phyloP scores from a whole-genome alignment of 2,888 invertebrate genomes.

The Pheosia gnoma region DNA sequence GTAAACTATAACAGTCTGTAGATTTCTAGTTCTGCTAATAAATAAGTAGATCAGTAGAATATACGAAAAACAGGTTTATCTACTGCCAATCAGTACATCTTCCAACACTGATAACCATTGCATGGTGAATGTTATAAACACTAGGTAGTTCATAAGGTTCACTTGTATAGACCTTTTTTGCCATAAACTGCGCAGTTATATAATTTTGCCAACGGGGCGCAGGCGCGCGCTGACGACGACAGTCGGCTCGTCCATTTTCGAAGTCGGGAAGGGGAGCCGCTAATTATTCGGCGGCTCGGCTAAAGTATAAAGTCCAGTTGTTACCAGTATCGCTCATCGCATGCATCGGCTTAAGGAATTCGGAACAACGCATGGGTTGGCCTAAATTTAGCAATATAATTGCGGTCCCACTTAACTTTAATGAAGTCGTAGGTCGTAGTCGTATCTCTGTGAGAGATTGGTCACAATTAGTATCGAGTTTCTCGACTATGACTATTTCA shows the following conservation, averaged over 20 bases:
- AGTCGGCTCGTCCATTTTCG: slow-evolving; percentile 7
- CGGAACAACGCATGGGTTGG: slow-evolving; percentile 37
- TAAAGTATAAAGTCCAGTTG: slow-evolving; percentile 51
- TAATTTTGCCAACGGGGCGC: neutral
- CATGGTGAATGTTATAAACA: too few species aligned
- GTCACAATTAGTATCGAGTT: slow-evolving; percentile 29
- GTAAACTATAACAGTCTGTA: too few species aligned
- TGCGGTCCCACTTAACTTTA: slow-evolving; percentile 49
- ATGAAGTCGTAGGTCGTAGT: slow-evolving; percentile 46
- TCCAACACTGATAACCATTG: too few species aligned
- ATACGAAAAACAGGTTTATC: too few species aligned
- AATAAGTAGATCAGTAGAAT: too few species aligned
- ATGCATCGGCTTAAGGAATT: slow-evolving; percentile 37
- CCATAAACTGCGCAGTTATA: neutral
- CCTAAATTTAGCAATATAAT: slow-evolving; percentile 40
- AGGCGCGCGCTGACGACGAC: neutral
- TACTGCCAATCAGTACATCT: too few species aligned
- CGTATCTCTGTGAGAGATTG: slow-evolving; percentile 33
- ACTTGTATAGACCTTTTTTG: neutral
- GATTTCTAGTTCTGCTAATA: too few species aligned
- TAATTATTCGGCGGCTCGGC: slow-evolving; percentile 43
- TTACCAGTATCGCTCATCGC: slow-evolving; percentile 41
- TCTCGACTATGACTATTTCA: slow-evolving; percentile 2
- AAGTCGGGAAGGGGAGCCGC: slow-evolving; percentile 7
- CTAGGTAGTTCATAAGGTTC: too few species aligned